A percentile compares a stretch with the other conserved stretches of the same genome.
Conservation (phyloP, 2,113 vertebrate species). For the Cacatua alba region DNA sequence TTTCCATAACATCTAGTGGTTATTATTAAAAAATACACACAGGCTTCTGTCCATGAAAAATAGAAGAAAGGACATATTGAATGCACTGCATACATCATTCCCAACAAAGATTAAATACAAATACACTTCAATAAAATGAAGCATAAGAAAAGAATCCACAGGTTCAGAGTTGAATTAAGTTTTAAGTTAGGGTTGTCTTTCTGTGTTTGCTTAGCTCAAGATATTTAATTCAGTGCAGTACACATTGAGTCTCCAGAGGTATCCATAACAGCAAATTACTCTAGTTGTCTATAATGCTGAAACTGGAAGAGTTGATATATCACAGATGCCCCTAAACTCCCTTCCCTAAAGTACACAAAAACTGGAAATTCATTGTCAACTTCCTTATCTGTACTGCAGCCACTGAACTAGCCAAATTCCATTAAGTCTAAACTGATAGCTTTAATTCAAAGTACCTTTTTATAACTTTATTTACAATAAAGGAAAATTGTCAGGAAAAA, state of each 20-base stretch:
- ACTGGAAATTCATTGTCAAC: not conserved
- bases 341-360: not conserved
- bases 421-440: not conserved
- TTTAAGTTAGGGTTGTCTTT: not conserved
- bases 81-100: not conserved
- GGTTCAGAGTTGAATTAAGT: conserved; percentile 31
- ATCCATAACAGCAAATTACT: not conserved
- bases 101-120: conserved; percentile 9
- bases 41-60: not conserved
- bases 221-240: conserved; percentile 27
- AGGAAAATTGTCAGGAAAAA: not conserved
- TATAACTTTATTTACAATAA: not conserved
- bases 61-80: not conserved
- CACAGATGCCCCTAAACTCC: not conserved
- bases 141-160: not conserved
- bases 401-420: not conserved
- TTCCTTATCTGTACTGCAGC: not conserved
- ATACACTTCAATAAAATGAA: not conserved
- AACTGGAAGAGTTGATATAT: not conserved
- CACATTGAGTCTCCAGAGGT: not conserved
- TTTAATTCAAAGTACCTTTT: not conserved
- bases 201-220: conserved; percentile 17
- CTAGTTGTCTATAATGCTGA: not conserved
- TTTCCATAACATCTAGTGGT: not conserved
- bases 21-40: not conserved